Base-by-base conservation (phyloP, 2,888 invertebrate genomes). In the Eumerus sabulonum region DNA sequence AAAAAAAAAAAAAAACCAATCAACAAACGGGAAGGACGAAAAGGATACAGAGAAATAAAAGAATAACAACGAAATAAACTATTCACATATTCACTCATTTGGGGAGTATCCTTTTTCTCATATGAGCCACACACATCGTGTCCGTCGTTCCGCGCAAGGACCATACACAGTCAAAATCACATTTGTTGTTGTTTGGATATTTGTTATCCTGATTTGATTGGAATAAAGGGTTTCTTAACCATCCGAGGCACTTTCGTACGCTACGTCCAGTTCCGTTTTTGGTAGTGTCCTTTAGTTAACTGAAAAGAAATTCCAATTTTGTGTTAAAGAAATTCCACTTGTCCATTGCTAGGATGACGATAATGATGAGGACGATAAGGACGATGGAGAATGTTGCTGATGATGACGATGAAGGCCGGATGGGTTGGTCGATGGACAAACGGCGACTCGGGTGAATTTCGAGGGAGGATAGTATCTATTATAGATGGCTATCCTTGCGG, bases 211-310 rank as follows among this genome's bases (percentile, higher is more conserved):
- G n/a, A n/a, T n/a, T n/a, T n/a, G n/a, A n/a, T n/a, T n/a, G n/a
- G n/a, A n/a, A n/a, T n/a, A 38, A 1, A 14, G 19, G 40, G 44
- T 47, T 59, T 54, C 45, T 51, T 27, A 4, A 27, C 27, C 51
- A 68, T 63, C 77, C 79, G 79, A 68, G 42, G 16, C 42, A 18
- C 59, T 68, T 68, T 79, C 60, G 68, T 76, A 11, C 7, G 40
- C 3, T n/a, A 63, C 82, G 82, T 79, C 82, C 83, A 83, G 82
- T 76, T 76, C 83, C 82, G 82, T 67, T 82, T 83, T 82, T 82
- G 81, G 82, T 83, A 83, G 82, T 83, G 82, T 83, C 83, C 82
- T 81, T 81, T 74, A 77, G 74, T 83, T 82, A 81, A 83, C 83
- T 83, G 83, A 83, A 83, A 67, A 72, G 67, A 73, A 67, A n/a